Evolutionary conservation across 1,140 invertebrate genomes (phyloP).

Genomic region (Phymorhynchus buccinoides): DNA sequence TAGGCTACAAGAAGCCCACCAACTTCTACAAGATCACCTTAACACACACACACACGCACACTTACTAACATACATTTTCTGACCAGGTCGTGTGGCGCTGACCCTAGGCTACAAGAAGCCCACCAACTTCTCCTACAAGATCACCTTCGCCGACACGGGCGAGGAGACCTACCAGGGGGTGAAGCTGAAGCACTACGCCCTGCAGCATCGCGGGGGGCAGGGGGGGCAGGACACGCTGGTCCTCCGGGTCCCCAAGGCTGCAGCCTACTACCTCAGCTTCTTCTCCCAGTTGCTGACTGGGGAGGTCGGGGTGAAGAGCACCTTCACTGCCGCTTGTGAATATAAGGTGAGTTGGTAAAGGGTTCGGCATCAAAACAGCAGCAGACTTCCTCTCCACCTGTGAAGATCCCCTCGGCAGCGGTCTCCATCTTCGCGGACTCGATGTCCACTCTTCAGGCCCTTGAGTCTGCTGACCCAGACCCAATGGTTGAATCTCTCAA

Average conservation of each 20-base stretch:
- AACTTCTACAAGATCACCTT: too few species aligned
- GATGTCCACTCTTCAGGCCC: too few species aligned
- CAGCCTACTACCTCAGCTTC: conserved; percentile 72
- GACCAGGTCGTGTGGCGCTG: conserved; percentile 60
- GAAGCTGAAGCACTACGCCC: conserved; percentile 69
- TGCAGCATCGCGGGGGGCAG: conserved; percentile 70
- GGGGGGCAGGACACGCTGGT: conserved; percentile 68
- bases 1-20: too few species aligned
- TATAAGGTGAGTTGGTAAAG: conserved; percentile 67
- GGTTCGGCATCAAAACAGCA: too few species aligned
- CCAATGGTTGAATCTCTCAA: too few species aligned
- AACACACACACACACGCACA: too few species aligned
- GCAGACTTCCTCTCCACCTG: too few species aligned
- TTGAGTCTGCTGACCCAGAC: too few species aligned
- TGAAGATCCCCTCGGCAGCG: too few species aligned
- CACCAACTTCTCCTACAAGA: conserved; percentile 72
- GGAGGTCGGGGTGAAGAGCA: conserved; percentile 69
- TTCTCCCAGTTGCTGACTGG: conserved; percentile 69
- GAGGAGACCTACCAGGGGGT: conserved; percentile 68
- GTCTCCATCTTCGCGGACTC: too few species aligned
- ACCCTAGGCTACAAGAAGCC: conserved; percentile 70
- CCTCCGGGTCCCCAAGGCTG: conserved; percentile 68
- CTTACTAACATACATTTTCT: too few species aligned
- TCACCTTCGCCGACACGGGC: conserved; percentile 65
- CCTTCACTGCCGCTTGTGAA: conserved; percentile 71